Base-by-base conservation (phyloP, 2,888 invertebrate species). In the Agrochola litura region DNA sequence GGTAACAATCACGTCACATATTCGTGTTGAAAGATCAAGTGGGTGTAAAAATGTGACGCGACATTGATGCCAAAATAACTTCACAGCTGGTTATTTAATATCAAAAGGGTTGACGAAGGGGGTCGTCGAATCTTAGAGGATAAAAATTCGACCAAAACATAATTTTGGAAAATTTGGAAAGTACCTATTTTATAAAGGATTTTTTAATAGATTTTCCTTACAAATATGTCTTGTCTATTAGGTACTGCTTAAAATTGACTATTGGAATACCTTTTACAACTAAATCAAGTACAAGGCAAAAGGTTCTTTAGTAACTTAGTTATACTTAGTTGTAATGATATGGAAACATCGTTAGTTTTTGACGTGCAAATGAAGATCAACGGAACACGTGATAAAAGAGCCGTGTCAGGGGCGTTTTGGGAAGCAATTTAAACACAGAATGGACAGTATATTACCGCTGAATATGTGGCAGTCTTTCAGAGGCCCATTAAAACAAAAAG, bases 11-110 rank as follows among this genome's bases (percentile, higher is more conserved):
- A 83, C 86, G 88, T 81, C 82, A 84, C 66, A 79, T 70, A 61
- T 65, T 81, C 81, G 85, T 83, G 88, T 83, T 87, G 89, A 92
- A 92, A 92, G 88, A 92, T 92, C 88, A 91, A 91, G 93, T 93
- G 93, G 93, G 93, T 92, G 94, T 92, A 88, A 90, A 90, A 88
- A 89, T 89, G 88, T 86, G 89, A 87, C 85, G 88, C 92, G 95
- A 93, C 95, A 94, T 95, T 95, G 94, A 90, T 82, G 86, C 91
- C 19, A 91, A 95, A 96, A 96, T 96, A 95, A 92, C 90, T 83
- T 84, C 88, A 92, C 94, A 92, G 93, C 94, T 94, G 93, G 90
- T 90, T 85, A 88, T 90, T 90, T 90, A 89, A 93, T 90, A 92
- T 93, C 91, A 91, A 88, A 89, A 82, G 52, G 52, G 22, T 52